These are phyloP conservation scores for Emberiza fucata DNA, from an alignment of 2,113 vertebrate genomes.

Conservation along the genomic window DNA sequence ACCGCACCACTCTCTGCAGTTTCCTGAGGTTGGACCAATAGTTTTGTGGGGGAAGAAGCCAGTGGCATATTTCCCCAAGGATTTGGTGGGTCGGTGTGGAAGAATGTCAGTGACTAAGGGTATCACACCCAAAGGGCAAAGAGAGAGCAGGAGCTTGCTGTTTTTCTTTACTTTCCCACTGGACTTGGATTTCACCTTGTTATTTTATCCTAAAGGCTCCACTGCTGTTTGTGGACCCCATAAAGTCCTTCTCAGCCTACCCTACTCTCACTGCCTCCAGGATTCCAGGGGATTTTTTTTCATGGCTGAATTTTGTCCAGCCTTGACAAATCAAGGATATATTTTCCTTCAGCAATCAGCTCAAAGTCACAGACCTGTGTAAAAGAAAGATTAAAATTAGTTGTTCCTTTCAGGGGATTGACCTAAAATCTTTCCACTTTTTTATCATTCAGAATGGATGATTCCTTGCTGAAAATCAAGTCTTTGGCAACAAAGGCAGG, in stretches of 20 bases:
- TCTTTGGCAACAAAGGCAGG: constrained; percentile 10
- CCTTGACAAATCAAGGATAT: not conserved
- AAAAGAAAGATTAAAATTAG: not conserved
- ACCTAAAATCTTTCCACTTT: not conserved
- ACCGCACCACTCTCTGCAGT: not conserved
- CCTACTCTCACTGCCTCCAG: not conserved
- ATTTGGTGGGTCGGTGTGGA: not conserved
- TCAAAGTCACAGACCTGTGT: not conserved
- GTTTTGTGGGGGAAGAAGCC: not conserved
- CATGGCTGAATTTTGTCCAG: not conserved
- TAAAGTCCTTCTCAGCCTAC: not conserved
- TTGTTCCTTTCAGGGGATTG: not conserved
- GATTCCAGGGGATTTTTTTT: not conserved
- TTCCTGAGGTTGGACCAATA: not conserved
- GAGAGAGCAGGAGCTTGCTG: not conserved
- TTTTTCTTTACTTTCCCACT: not conserved
- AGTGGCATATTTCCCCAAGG: not conserved
- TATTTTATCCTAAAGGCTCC: not conserved
- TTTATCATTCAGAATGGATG: not conserved
- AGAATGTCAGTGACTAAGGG: not conserved
- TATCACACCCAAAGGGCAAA: not conserved
- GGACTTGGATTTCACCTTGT: not conserved
- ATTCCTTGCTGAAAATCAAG: not conserved
- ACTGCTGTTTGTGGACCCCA: not conserved
- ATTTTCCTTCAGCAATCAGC: not conserved